These are phyloP conservation scores for Neofelis nebulosa DNA, from an alignment of 2,113 vertebrate species.

Conservation along the genomic window DNA sequence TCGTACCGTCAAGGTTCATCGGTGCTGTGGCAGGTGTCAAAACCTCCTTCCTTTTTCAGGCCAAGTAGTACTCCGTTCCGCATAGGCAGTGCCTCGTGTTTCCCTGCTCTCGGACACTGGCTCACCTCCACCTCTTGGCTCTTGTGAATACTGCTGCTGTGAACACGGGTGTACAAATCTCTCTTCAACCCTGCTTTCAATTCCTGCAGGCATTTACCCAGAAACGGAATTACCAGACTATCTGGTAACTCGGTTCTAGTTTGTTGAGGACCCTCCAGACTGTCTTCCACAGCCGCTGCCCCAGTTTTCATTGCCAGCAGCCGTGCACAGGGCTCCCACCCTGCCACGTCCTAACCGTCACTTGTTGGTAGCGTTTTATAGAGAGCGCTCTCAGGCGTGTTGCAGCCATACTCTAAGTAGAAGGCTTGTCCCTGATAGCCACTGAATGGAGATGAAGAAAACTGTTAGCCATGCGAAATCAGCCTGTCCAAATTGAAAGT, in stretches of 20 bases:
- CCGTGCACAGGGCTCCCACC: rapidly evolving
- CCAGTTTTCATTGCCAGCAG: rapidly evolving
- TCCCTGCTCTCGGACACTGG: not conserved
- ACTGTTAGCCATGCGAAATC: not conserved
- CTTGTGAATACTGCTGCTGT: not conserved
- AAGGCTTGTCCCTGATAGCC: not conserved
- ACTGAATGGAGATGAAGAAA: not conserved
- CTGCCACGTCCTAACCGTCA: not conserved
- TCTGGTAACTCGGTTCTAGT: not conserved
- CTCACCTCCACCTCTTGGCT: not conserved
- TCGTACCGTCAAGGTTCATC: not conserved
- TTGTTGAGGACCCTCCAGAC: not conserved
- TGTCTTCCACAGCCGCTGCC: not conserved
- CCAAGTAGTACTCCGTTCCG: no score
- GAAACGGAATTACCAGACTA: not conserved
- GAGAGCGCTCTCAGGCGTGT: not conserved
- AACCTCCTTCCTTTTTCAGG: not conserved
- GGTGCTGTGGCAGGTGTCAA: no score
- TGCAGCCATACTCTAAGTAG: not conserved
- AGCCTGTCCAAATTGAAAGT: not conserved
- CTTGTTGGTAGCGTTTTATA: not conserved
- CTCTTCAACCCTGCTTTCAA: not conserved
- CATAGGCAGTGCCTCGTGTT: not conserved
- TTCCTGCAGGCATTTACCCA: not conserved
- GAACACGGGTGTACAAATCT: not conserved